A percentile compares a stretch with the other conserved stretches of the same genome.
These are phyloP conservation scores for Elachura formosa DNA, from an alignment of 2,113 vertebrate genomes.

Conservation along the genomic window DNA sequence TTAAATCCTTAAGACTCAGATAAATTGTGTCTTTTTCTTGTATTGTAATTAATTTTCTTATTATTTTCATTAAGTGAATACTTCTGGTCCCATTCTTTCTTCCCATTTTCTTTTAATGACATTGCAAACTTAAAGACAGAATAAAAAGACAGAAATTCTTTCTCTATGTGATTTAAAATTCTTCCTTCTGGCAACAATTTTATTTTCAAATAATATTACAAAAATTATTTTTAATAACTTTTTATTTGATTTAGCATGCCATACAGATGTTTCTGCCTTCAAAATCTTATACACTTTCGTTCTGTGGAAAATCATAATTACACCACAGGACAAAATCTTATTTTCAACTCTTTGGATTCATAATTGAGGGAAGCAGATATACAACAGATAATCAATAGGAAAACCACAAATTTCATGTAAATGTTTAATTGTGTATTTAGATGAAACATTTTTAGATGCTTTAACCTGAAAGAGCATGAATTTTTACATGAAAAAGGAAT, in stretches of 20 bases:
- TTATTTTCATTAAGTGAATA: background rate
- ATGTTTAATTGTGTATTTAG: background rate
- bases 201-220: background rate
- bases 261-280: background rate
- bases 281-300: background rate
- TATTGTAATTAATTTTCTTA: background rate
- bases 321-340: background rate
- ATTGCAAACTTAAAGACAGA: background rate
- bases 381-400: background rate
- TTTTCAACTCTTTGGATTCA: background rate
- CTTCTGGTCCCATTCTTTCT: background rate
- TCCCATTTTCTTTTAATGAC: rapidly evolving
- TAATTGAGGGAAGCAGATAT: background rate
- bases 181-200: background rate
- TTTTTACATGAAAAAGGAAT: background rate
- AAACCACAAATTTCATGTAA: background rate
- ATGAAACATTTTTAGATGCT: background rate
- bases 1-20: background rate
- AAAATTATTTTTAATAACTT: background rate
- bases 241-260: background rate
- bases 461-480: background rate
- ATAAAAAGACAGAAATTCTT: background rate
- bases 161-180: background rate
- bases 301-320: background rate
- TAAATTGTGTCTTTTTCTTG: background rate